Base-by-base conservation (phyloP, 2,797 vertebrate genomes). In the Darevskia mixta region DNA sequence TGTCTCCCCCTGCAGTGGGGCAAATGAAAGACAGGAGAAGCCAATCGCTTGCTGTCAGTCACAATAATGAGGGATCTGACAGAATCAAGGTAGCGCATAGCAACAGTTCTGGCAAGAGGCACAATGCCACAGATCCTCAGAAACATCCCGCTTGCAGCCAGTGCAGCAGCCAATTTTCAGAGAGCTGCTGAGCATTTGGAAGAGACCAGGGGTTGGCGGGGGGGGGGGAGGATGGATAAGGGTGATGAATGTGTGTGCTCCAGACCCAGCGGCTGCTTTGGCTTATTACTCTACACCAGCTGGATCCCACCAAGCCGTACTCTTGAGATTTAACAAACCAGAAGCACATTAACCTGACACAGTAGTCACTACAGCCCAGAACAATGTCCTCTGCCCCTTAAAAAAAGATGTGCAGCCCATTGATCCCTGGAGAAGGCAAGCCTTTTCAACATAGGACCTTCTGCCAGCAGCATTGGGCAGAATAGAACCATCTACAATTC, bases 271-370 rank as follows among this genome's bases (percentile, higher is more conserved):
- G 23, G 58, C 69, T 85, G 38, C n/a, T 11, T 58, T 35, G 10
- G 8, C 58, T 66, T 73, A 79, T 80, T 64, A 43, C 17, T 49
- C 78, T 88, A 18, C 41, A 45, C 38, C 58, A 61, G 41, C 67
- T 75, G 43, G 58, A 58, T n/a, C 61, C n/a, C 58, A 81, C 32
- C 43, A 81, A 73, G 49, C 77, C 23, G 9, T 35, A n/a, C 7
- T 35, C n/a, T 41, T 75, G 32, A 32, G 83, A 88, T 85, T 66
- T 85, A 85, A 64, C 77, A 85, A 85, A 67, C n/a, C 58, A 87
- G 69, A 81, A 38, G 20, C 75, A 75, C 32, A 66, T 66, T 35
- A 49, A 73, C 43, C 25, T 67, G 71, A 81, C 20, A 45, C 8
- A 25, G 9, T 8, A 32, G 17, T 20, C 17, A 41, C 9, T 5